Base-by-base conservation (phyloP, 2,888 invertebrate genomes). In the Litoditis marina region DNA sequence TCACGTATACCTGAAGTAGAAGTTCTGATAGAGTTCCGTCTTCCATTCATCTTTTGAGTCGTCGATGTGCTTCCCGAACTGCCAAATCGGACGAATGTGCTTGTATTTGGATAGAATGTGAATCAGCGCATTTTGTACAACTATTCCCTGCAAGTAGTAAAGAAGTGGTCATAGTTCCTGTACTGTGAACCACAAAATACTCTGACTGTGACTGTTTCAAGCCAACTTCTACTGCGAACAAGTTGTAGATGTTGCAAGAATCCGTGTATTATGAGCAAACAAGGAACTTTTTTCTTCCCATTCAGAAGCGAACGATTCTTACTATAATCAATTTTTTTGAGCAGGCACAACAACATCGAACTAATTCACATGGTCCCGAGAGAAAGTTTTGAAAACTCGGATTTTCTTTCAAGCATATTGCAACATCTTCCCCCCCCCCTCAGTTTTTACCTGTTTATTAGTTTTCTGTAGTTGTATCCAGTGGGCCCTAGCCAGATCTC, bases 51-150 rank as follows among this genome's bases (percentile, higher is more conserved):
- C 71, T 28, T 64, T 50, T 2, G 51, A 56, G 27, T 68, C 71
- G 42, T 77, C 71, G 25, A 80, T 68, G 13, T 64, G 61, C 50
- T 73, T 71, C 52, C 73, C 71, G 61, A 81, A 81, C 50, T 74
- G 74, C 81, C 81, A 81, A 30, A 81, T 68, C 8, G 80, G 79
- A 7, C 81, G 69, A 32, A 78, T 68, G 36, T 80, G 81, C 28
- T 73, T 71, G 58, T 81, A 76, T 19, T 76, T 69, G 27, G 70
- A 65, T 2, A 81, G 63, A 57, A 81, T 71, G 51, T 78, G 64
- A 13, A 77, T 47, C 58, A 81, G 78, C 39, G 63, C 63, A 36
- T 63, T 66, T 31, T 74, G 68, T 34, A 73, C 53, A 11, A 61
- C 57, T 16, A 65, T 25, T n/a, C 64, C 66, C 69, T 71, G 22